phyloP scores from a whole-genome alignment of 2,113 vertebrate species.

The Tonatia bakeri region DNA sequence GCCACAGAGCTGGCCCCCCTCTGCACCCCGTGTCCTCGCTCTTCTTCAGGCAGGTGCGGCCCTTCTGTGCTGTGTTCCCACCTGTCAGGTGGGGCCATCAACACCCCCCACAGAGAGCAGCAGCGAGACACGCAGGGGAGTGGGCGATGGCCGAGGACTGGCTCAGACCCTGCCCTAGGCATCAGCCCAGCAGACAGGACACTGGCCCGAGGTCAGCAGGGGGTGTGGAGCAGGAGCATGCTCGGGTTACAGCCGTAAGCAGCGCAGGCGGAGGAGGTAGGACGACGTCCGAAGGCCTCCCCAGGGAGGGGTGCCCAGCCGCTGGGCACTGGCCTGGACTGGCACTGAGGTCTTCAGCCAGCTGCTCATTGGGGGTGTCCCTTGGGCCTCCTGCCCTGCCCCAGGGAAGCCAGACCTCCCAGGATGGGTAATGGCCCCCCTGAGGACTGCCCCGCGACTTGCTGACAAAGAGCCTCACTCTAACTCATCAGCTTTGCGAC shows the following conservation, averaged over 20 bases:
- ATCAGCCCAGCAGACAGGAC: neutral
- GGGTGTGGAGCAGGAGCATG: too few species aligned
- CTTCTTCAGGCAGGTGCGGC: too few species aligned
- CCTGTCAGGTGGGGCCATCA: neutral
- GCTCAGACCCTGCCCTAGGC: neutral
- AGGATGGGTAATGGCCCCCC: too few species aligned
- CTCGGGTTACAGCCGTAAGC: rapidly evolving
- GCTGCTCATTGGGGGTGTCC: neutral
- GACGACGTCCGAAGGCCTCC: neutral
- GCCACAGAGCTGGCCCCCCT: neutral
- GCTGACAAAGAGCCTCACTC: neutral
- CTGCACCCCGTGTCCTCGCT: rapidly evolving
- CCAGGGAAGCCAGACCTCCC: neutral
- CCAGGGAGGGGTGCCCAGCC: neutral
- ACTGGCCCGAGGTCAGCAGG: rapidly evolving
- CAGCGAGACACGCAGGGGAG: rapidly evolving
- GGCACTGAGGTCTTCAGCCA: neutral
- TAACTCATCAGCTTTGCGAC: neutral
- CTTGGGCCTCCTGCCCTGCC: neutral
- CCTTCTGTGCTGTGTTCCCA: rapidly evolving
- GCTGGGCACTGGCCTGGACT: rapidly evolving
- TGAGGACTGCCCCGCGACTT: too few species aligned
- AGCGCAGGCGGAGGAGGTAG: too few species aligned
- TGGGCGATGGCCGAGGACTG: rapidly evolving
- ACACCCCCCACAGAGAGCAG: too few species aligned